Evolutionary conservation across 2,797 vertebrate species (phyloP), one percentile per base, ranked within the genome.

Genomic region (Trachurus trachurus): DNA sequence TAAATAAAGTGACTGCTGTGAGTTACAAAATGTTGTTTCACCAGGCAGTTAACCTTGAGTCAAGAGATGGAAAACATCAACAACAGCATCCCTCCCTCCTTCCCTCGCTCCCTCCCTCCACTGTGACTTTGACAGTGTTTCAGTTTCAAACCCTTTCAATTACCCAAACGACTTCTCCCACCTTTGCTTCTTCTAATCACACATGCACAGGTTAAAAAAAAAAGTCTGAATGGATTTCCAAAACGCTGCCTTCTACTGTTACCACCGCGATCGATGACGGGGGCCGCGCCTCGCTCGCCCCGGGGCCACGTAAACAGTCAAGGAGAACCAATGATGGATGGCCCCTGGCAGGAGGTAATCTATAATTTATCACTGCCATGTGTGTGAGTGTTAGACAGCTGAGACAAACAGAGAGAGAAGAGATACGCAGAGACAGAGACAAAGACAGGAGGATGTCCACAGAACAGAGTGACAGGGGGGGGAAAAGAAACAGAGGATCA

Each of bases 241-340:
- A 73, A 81, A 78, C 22, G 29, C 42, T 1, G 17, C 58, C 68
- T 45, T 71, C 81, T 66, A 58, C 69, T 17, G 71, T 83, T 67
- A 70, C 63, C 50, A 12, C 39, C 16, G 26, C 61, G 49, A 91
- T 91, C 87, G 11, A 91, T 89, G 81, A 76, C 26, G 10, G 45
- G 66, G 26, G 26, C 68, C 45, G 31, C 9, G 72, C 68, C 42
- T 17, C 6, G 59, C 71, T 26, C 17, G 29, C 71, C 84, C 84
- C 26, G 40, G 40, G 71, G 81, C 62, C 10, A 65, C 74, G 78
- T 72, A 90, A 81, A 88, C 82, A 78, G 75, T 88, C 84, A 73
- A 72, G 83, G 83, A 86, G 69, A 87, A n/a, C 80, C 80, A 50
- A 66, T 87, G 89, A 93, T 85, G 78, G 82, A 92, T 88, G 87